Percentiles rank a stretch among this genome's conserved stretches.
These are phyloP conservation scores for Lepidonotus clava DNA, from an alignment of 2,888 invertebrate species.

Conservation along the genomic window DNA sequence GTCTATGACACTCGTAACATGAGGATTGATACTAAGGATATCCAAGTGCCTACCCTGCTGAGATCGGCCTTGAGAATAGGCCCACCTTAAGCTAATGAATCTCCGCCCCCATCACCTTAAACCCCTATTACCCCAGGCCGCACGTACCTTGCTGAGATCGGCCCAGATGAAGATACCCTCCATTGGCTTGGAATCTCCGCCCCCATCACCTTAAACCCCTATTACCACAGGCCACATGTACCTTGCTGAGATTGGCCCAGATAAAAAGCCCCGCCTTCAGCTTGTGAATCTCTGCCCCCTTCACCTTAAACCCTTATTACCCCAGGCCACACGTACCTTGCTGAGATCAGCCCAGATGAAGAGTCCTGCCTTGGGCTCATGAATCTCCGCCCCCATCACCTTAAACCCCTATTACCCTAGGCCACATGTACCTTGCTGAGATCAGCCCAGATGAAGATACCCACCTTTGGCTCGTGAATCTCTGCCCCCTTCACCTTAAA, in stretches of 20 bases:
- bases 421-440: slow-evolving; percentile 66
- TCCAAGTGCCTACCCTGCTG: slow-evolving; percentile 63
- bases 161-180: slow-evolving; percentile 72
- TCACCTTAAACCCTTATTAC: too few species aligned
- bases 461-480: slow-evolving; percentile 66
- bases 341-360: slow-evolving; percentile 71
- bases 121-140: too few species aligned
- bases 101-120: slow-evolving; percentile 63
- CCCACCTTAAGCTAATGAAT: slow-evolving; percentile 67
- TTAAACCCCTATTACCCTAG: too few species aligned
- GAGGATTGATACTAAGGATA: too few species aligned
- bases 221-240: too few species aligned
- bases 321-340: too few species aligned
- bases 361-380: slow-evolving; percentile 67
- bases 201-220: slow-evolving; percentile 64
- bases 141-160: slow-evolving; percentile 66
- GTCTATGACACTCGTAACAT: too few species aligned
- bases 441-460: slow-evolving; percentile 71
- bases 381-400: slow-evolving; percentile 65
- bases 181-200: slow-evolving; percentile 63
- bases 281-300: slow-evolving; percentile 65
- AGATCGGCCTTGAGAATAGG: slow-evolving; percentile 71
- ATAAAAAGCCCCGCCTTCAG: slow-evolving; percentile 69
- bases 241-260: slow-evolving; percentile 69
- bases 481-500: slow-evolving; percentile 64